A percentile compares a stretch with the other conserved stretches of the same genome.
Conservation (phyloP, 2,113 vertebrate genomes). For the Bolborhynchus lineola region DNA sequence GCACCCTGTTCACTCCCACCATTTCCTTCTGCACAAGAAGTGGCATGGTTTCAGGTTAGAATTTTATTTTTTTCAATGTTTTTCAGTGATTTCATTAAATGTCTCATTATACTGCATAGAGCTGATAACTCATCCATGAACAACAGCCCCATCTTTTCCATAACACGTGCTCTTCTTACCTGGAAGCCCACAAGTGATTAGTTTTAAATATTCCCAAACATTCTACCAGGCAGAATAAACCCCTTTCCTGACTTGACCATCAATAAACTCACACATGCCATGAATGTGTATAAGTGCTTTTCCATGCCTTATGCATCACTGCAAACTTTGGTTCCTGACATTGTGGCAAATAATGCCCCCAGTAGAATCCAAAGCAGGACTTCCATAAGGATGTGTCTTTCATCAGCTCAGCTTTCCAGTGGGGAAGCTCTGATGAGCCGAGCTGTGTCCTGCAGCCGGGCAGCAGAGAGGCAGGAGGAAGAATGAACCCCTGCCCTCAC, state of each 20-base stretch:
- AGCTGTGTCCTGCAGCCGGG: rapidly evolving
- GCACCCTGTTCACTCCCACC: background rate
- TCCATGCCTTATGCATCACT: background rate
- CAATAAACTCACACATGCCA: background rate
- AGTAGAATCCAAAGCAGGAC: background rate
- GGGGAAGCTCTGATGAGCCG: background rate
- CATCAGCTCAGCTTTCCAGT: background rate
- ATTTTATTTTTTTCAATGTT: background rate
- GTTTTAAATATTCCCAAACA: background rate
- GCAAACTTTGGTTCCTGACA: background rate
- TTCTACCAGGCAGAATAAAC: background rate
- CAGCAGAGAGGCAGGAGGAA: background rate
- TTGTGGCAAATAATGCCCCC: background rate
- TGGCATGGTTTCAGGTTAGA: background rate
- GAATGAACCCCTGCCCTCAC: background rate
- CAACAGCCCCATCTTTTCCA: background rate
- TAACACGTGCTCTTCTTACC: background rate
- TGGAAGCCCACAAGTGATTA: background rate
- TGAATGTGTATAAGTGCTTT: background rate
- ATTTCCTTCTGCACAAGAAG: background rate
- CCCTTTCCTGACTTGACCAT: background rate
- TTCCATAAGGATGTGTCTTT: background rate
- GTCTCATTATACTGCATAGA: background rate
- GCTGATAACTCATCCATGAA: background rate
- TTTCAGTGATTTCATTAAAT: background rate